phyloP scores from a whole-genome alignment of 2,888 invertebrate genomes.

The Diarsia dahlii region DNA sequence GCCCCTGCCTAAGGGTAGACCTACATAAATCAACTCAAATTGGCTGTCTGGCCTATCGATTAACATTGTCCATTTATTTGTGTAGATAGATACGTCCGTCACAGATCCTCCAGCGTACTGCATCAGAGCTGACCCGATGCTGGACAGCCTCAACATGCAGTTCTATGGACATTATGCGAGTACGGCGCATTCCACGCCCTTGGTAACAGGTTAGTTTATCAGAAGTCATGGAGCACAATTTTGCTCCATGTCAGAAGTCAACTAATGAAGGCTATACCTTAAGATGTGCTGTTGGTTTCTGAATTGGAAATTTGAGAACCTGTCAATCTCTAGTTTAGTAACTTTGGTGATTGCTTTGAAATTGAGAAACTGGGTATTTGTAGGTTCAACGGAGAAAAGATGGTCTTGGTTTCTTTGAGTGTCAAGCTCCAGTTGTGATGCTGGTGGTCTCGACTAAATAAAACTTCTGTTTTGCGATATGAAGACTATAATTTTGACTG shows the following conservation, averaged over 20 bases:
- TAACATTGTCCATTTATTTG: slow-evolving; percentile 51
- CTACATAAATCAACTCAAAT: slow-evolving; percentile 52
- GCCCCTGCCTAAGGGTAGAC: slow-evolving; percentile 29
- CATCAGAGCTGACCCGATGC: slow-evolving; percentile 82
- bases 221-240: no score
- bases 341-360: neutral
- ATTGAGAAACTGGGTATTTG: neutral
- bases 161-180: slow-evolving; percentile 82
- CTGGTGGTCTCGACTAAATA: no score
- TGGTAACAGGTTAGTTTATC: slow-evolving; percentile 80
- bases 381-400: no score
- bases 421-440: no score
- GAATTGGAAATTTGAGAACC: neutral
- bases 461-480: no score
- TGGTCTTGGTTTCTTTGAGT: no score
- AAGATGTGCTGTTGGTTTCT: no score
- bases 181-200: slow-evolving; percentile 77
- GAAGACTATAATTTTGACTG: no score
- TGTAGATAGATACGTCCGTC: slow-evolving; percentile 73
- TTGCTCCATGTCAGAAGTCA: no score
- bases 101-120: slow-evolving; percentile 76
- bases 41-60: slow-evolving; percentile 42
- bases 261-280: no score
- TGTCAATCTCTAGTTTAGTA: no score
- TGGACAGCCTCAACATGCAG: slow-evolving; percentile 83